Conservation (phyloP, 2,888 invertebrate species). For the Zygogramma bicolorata region DNA sequence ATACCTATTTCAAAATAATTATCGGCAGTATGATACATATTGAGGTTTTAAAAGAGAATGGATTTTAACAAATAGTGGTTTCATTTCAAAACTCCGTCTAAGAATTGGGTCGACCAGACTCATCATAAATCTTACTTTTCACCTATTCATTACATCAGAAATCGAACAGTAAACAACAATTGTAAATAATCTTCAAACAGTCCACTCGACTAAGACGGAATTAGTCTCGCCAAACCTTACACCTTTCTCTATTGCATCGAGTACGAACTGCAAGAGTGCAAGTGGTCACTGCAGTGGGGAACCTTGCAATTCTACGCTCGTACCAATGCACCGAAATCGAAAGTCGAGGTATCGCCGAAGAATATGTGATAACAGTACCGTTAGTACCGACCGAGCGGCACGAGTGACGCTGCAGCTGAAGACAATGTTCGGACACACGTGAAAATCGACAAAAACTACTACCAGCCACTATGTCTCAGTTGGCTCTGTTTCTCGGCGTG, state of each 20-base stretch:
- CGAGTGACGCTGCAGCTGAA: constrained; percentile 8
- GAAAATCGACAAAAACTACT: constrained; percentile 20
- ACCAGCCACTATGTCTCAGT: constrained; percentile 29
- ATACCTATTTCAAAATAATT: too few relatives aligned
- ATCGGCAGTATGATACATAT: too few relatives aligned
- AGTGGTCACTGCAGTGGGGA: constrained; percentile 17
- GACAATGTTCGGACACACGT: not conserved
- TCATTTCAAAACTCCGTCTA: too few relatives aligned
- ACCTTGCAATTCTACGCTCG: constrained; percentile 4
- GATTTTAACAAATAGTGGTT: too few relatives aligned
- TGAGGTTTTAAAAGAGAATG: too few relatives aligned
- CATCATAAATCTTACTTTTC: not conserved
- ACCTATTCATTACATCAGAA: not conserved
- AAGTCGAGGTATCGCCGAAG: constrained; percentile 27
- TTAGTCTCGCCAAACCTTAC: constrained; percentile 6
- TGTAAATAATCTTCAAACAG: not conserved
- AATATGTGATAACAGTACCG: constrained; percentile 41
- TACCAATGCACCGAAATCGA: constrained; percentile 38
- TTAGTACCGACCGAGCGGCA: constrained; percentile 32
- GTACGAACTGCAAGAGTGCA: not conserved
- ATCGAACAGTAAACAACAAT: constrained; percentile 1
- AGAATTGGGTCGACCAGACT: too few relatives aligned
- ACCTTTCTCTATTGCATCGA: constrained; percentile 20
- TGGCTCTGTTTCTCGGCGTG: constrained; percentile 34
- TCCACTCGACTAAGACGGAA: not conserved